Percentiles rank a stretch among this genome's conserved stretches.
phyloP scores from a whole-genome alignment of 2,113 vertebrate genomes.

The Notiomystis cincta region DNA sequence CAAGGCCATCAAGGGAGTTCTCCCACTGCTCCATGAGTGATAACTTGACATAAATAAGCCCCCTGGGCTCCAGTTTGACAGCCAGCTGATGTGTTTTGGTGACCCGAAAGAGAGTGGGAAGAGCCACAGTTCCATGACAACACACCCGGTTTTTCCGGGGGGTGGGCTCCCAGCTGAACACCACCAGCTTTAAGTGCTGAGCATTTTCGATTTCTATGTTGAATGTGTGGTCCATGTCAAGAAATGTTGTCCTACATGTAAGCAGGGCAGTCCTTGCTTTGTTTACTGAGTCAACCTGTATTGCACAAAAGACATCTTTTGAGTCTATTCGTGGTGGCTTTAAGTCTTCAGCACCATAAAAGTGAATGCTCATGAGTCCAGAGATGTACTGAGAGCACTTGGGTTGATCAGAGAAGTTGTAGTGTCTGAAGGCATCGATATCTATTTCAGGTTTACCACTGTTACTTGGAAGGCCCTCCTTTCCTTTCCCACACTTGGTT shows the following conservation, averaged over 20 bases:
- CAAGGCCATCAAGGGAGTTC: slow-evolving; percentile 85
- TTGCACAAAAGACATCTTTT: slow-evolving; percentile 94
- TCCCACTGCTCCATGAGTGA: slow-evolving; percentile 94
- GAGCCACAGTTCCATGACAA: slow-evolving; percentile 91
- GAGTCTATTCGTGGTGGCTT: slow-evolving; percentile 93
- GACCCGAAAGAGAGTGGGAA: slow-evolving; percentile 91
- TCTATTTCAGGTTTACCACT: slow-evolving; percentile 85
- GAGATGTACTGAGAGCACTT: slow-evolving; percentile 94
- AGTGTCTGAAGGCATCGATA: slow-evolving; percentile 92
- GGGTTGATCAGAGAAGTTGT: slow-evolving; percentile 92
- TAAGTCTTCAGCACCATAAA: slow-evolving; percentile 95
- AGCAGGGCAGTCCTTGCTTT: slow-evolving; percentile 95
- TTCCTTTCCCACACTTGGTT: slow-evolving; percentile 76
- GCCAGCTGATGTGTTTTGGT: slow-evolving; percentile 88
- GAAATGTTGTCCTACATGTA: slow-evolving; percentile 88
- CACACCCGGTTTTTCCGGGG: slow-evolving; percentile 87
- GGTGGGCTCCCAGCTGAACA: slow-evolving; percentile 96
- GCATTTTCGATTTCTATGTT: slow-evolving; percentile 98
- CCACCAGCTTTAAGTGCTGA: slow-evolving; percentile 94
- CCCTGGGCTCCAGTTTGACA: slow-evolving; percentile 92
- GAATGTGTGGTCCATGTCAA: slow-evolving; percentile 98
- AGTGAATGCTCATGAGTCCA: slow-evolving; percentile 95
- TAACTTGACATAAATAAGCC: slow-evolving; percentile 94
- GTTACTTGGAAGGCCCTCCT: slow-evolving; percentile 64
- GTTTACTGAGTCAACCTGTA: slow-evolving; percentile 96